Evolutionary conservation across 2,113 vertebrate genomes (phyloP).

Genomic region (Natator depressus): DNA sequence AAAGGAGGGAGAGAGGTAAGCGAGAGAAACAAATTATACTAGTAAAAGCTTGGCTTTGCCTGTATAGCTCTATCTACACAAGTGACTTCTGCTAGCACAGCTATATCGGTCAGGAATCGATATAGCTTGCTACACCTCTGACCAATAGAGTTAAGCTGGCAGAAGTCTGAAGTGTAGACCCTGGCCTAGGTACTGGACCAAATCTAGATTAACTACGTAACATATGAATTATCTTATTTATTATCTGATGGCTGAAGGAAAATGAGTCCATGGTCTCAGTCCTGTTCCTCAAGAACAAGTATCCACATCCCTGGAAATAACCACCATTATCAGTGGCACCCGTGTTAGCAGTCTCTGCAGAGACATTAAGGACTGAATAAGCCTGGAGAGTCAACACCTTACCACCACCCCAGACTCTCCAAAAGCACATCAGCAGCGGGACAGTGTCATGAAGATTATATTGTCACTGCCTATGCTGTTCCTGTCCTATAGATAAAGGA

Average conservation of each 20-base stretch:
- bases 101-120: background rate
- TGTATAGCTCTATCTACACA: background rate
- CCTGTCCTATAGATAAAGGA: background rate
- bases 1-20: too few relatives aligned
- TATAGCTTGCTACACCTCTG: background rate
- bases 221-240: background rate
- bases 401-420: background rate
- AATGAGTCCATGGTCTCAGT: background rate
- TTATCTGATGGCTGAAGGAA: background rate
- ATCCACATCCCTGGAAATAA: background rate
- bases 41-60: background rate
- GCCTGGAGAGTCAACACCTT: background rate
- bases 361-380: rapidly evolving
- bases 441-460: background rate
- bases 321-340: background rate
- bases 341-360: background rate
- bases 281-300: background rate
- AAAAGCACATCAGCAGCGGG: background rate
- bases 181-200: background rate
- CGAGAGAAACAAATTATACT: background rate
- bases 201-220: background rate
- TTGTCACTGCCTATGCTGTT: background rate
- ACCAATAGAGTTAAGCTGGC: background rate
- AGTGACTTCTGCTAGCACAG: background rate
- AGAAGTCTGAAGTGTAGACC: background rate